phyloP scores from a whole-genome alignment of 2,113 vertebrate species.

The Laticauda colubrina region DNA sequence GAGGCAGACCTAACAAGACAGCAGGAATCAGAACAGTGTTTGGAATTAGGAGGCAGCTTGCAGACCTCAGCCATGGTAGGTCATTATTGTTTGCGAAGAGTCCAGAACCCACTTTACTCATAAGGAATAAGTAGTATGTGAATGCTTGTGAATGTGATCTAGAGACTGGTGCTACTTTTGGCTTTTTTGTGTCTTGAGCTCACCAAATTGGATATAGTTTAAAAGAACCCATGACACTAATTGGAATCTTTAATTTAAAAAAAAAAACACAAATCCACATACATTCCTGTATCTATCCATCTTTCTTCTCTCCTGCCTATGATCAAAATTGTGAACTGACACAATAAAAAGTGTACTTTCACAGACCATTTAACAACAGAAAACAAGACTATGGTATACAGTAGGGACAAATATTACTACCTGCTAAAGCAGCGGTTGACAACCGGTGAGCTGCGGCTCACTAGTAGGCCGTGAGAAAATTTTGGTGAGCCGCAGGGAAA shows the following conservation, averaged over 20 bases:
- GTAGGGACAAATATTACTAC: not conserved
- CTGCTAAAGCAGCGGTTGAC: not conserved
- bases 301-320: constrained; percentile 2
- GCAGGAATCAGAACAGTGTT: no score
- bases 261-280: not conserved
- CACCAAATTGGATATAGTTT: not conserved
- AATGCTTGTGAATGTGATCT: no score
- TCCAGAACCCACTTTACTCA: not conserved
- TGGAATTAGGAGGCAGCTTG: no score
- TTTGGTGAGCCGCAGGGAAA: no score
- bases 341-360: not conserved
- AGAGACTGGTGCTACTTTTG: not conserved
- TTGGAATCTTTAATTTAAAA: not conserved
- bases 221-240: not conserved
- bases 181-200: not conserved
- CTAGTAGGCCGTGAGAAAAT: no score
- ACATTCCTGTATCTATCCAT: not conserved
- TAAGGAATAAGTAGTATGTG: not conserved
- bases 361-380: not conserved
- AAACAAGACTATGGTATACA: not conserved
- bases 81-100: no score
- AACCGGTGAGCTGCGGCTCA: no score
- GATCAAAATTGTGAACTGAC: not conserved
- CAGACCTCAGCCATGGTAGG: no score
- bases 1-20: no score